Evolutionary conservation across 2,797 vertebrate species (phyloP), one percentile per base, ranked within the genome.

Genomic region (Arnoldichthys spilopterus): DNA sequence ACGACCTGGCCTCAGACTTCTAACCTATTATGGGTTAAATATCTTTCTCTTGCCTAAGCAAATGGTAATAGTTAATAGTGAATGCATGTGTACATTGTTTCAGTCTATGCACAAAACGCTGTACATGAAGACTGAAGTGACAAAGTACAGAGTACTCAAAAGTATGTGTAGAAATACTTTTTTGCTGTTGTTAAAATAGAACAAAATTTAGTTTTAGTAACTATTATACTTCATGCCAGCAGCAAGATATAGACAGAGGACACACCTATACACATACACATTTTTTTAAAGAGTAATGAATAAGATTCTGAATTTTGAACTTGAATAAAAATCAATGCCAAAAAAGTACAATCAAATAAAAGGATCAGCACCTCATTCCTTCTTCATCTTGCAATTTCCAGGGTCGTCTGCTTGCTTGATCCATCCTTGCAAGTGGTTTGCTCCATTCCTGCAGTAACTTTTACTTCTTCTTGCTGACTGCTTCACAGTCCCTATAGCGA

Each of bases 291-390:
- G 64, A 22, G 51, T 47, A 22, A 70, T 72, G 30, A 58, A 72
- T 59, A 45, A 28, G 45, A 81, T 56, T 61, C 22, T 61, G 6
- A 61, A 26, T 3, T 4, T 63, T 81, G 61, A 22, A 40, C 72
- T 56, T 54, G 49, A 72, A 67, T 43, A 72, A 37, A 24, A 63
- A 56, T 61, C 54, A 74, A 83, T 67, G 34, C 22, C 58, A 79
- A 67, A 72, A 77, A 63, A 32, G 12, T 30, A 72, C 77, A 77
- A 76, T 82, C 56, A 72, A 84, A 80, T 73, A 75, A 86, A 86
- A 80, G 62, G 74, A 83, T 84, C 80, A 86, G 82, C 84, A 86
- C 81, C 79, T 77, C 80, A 77, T 54, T 66, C 75, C 61, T 51
- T 66, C 75, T 66, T 54, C 53, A 59, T 47, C 78, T 79, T 82